These are phyloP conservation scores for Antheraea assamensis DNA, from an alignment of 2,888 invertebrate species.

Conservation along the genomic window DNA sequence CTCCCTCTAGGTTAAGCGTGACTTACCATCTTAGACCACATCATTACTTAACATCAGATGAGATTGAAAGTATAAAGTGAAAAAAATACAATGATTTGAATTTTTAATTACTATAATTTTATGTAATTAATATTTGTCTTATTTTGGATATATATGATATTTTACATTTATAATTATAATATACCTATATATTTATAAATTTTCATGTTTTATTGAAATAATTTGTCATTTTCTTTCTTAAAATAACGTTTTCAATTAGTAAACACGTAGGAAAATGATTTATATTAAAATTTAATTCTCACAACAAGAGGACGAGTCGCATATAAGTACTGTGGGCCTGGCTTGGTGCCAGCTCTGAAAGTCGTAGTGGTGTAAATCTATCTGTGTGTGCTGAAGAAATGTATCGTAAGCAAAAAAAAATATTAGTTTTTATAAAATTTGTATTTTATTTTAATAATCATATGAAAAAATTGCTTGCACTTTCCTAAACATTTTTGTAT, in stretches of 20 bases:
- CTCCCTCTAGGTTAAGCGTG: no score
- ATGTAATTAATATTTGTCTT: no score
- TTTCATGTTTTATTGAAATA: neutral
- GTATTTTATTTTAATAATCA: neutral
- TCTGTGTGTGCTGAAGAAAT: constrained; percentile 51
- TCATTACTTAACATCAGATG: no score
- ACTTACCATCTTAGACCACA: no score
- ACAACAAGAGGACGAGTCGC: constrained; percentile 47
- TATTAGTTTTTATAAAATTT: constrained; percentile 1
- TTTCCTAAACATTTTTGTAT: neutral
- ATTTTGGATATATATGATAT: neutral
- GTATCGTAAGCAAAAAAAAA: constrained; percentile 47
- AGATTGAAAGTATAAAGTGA: no score
- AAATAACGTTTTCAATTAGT: constrained; percentile 6
- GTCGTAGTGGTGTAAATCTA: constrained; percentile 63
- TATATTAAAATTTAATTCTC: constrained; percentile 44
- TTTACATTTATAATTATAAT: neutral
- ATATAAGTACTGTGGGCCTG: constrained; percentile 51
- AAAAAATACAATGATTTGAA: no score
- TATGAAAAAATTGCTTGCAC: neutral
- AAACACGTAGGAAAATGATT: constrained; percentile 22
- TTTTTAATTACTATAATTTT: no score
- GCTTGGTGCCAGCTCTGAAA: constrained; percentile 59
- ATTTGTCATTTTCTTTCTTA: neutral
- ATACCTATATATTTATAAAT: no score